Conservation (phyloP, 2,888 invertebrate genomes). For the Limnephilus auricula region DNA sequence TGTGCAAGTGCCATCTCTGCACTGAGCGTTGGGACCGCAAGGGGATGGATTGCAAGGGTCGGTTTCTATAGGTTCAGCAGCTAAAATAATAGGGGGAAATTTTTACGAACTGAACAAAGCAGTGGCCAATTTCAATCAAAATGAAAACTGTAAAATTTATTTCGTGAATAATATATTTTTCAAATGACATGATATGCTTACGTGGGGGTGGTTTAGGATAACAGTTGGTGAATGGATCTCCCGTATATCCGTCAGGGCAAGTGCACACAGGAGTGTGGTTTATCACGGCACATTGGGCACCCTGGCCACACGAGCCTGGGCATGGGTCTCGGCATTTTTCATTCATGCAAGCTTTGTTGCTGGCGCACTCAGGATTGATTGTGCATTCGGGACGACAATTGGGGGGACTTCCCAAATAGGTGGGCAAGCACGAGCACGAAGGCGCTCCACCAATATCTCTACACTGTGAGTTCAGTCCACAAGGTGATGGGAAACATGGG, state of each 20-base stretch:
- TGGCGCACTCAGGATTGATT: conserved; percentile 82
- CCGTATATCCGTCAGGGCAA: conserved; percentile 79
- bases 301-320: conserved; percentile 82
- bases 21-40: conserved; percentile 86
- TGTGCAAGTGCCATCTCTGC: conserved; percentile 82
- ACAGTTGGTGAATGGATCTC: conserved; percentile 80
- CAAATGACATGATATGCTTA: conserved; percentile 69
- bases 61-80: conserved; percentile 68
- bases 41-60: conserved; percentile 83
- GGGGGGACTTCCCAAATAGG: conserved; percentile 82
- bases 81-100: conserved; percentile 66
- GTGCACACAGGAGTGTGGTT: conserved; percentile 82
- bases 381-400: conserved; percentile 83
- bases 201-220: conserved; percentile 73
- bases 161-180: not conserved
- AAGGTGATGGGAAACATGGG: conserved; percentile 83
- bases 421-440: conserved; percentile 80
- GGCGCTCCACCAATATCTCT: conserved; percentile 77
- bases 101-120: not conserved
- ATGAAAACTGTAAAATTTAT: too few relatives aligned
- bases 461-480: conserved; percentile 82
- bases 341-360: conserved; percentile 81
- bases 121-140: not conserved
- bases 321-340: conserved; percentile 84
- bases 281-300: conserved; percentile 79